Evolutionary conservation across 2,797 vertebrate genomes (phyloP).

Genomic region (Ispidina lecontei): DNA sequence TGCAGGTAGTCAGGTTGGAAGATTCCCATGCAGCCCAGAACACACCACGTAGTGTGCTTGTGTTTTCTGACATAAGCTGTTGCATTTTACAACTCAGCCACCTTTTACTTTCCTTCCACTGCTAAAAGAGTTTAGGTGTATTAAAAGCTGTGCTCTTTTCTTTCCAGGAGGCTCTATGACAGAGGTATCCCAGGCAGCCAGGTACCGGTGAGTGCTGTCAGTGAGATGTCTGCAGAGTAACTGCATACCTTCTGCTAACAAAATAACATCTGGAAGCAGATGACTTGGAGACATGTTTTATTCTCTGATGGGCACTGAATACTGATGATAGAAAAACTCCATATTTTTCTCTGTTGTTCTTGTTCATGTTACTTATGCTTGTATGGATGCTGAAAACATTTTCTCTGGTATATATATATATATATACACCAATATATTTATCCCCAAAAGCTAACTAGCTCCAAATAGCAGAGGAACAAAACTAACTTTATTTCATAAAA

Average conservation of each 20-base stretch:
- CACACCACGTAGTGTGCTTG: fast-evolving
- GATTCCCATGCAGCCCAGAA: neutral
- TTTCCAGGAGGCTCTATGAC: slow-evolving; percentile 11
- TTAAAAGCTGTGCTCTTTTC: neutral
- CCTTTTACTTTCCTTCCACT: neutral
- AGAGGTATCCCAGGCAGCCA: slow-evolving; percentile 19
- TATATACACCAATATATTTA: neutral
- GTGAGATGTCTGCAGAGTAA: neutral
- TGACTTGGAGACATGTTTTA: neutral
- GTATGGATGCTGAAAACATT: neutral
- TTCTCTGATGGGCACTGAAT: neutral
- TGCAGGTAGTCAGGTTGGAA: neutral
- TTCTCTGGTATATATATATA: neutral
- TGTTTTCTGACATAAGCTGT: neutral
- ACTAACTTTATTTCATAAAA: neutral
- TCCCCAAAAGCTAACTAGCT: neutral
- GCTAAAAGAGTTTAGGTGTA: neutral
- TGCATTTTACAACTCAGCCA: neutral
- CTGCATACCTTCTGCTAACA: neutral
- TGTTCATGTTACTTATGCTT: neutral
- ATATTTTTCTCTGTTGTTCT: neutral
- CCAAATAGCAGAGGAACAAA: neutral
- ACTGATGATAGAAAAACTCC: neutral
- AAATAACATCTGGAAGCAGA: neutral
- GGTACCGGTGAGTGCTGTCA: slow-evolving; percentile 66